phyloP scores from a whole-genome alignment of 2,797 vertebrate genomes.

The Catharus ustulatus region DNA sequence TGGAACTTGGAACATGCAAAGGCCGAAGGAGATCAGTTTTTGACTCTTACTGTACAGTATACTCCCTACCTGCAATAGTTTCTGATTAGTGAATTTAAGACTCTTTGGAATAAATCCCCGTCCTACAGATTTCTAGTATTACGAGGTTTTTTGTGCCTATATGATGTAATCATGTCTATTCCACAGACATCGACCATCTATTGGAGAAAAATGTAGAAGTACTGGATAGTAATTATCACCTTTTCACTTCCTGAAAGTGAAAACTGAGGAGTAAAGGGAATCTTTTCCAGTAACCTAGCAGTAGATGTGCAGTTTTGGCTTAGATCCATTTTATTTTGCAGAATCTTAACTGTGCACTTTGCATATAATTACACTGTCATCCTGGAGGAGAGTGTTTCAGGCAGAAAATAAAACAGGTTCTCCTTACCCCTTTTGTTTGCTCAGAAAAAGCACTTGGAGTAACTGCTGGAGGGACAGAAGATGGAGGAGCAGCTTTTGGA shows the following conservation, averaged over 20 bases:
- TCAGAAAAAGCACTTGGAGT: neutral
- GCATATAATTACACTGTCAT: neutral
- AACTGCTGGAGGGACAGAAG: neutral
- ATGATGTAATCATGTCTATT: neutral
- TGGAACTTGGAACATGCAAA: neutral
- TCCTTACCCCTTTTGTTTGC: neutral
- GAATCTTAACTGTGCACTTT: neutral
- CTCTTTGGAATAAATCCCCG: neutral
- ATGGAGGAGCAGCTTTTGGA: neutral
- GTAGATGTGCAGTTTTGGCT: neutral
- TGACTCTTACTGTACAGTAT: neutral
- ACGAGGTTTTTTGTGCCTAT: neutral
- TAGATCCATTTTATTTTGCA: neutral
- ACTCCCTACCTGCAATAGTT: neutral
- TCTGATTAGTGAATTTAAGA: neutral
- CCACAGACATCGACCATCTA: neutral
- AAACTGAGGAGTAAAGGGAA: neutral
- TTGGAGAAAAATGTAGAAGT: neutral
- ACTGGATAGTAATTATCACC: neutral
- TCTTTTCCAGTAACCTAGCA: neutral
- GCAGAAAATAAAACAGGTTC: neutral
- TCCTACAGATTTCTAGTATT: neutral
- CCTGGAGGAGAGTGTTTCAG: neutral
- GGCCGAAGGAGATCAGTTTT: neutral
- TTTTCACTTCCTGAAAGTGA: neutral